Evolutionary conservation across 2,888 invertebrate genomes (phyloP).

Genomic region (Conomelus anceps): DNA sequence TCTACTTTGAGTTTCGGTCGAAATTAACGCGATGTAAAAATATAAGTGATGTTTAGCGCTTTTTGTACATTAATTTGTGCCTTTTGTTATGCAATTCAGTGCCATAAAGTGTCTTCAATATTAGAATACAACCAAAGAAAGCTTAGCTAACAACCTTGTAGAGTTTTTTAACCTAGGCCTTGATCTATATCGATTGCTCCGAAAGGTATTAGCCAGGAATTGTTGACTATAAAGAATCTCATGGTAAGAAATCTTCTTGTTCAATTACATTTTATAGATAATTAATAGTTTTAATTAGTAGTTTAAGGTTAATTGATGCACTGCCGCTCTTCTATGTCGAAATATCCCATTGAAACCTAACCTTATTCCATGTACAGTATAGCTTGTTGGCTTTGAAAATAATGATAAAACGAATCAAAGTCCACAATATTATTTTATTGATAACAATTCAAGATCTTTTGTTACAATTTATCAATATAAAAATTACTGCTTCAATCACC

Average conservation of each 20-base stretch:
- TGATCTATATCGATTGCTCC: background rate
- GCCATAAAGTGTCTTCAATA: background rate
- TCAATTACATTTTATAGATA: background rate
- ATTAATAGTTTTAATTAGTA: background rate
- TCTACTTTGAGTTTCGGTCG: background rate
- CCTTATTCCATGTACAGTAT: background rate
- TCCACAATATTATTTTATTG: background rate
- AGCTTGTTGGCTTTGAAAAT: background rate
- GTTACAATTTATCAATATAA: background rate
- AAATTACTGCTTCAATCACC: too few species aligned
- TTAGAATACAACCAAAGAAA: background rate
- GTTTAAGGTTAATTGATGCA: background rate
- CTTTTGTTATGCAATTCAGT: background rate
- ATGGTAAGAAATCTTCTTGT: background rate
- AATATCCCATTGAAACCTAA: background rate
- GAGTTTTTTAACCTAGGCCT: background rate
- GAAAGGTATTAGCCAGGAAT: background rate
- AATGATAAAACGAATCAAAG: background rate
- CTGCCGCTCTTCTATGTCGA: too few species aligned
- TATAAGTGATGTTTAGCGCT: background rate
- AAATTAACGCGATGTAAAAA: background rate
- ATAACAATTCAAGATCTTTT: background rate
- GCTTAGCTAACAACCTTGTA: background rate
- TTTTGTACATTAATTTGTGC: background rate
- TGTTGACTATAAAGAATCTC: background rate